Evolutionary conservation across 2,797 vertebrate species (phyloP), one percentile per base, ranked within the genome.

Genomic region (Chaunax sp.): DNA sequence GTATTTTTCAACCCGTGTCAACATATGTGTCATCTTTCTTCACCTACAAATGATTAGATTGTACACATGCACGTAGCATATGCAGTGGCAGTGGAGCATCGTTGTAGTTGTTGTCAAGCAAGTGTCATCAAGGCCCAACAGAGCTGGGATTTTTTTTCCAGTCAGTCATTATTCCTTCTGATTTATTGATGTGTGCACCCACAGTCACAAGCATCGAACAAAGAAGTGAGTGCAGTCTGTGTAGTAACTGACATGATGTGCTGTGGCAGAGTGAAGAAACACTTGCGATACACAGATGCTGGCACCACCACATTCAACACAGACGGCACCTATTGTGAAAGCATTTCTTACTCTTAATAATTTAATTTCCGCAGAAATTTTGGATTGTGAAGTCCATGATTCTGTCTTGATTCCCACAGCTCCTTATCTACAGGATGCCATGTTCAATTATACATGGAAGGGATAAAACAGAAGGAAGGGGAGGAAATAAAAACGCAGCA

Each of bases 151-250:
- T 28, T 10, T 54, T 57, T 16, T 6, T 4, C 30, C 14, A 66
- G 23, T 20, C 33, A 49, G 66, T 70, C 61, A 22, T n/a, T 68
- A 66, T 52, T 25, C 52, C 58, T 61, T 61, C 49, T 74, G 47
- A 72, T 77, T 59, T 78, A 80, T 72, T 79, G 58, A 75, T 35
- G 57, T 63, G 30, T 54, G 43, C 9, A 44, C 43, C 49, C 49
- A 67, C 38, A 64, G 44, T 43, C 45, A 54, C 13, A 46, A 58
- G 45, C 78, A 40, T 14, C 37, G 20, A 40, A 20, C 23, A 33
- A 64, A 49, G 53, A 45, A 57, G 5, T 26, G 54, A 14, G 1
- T 35, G 43, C 12, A 52, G 51, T 15, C 2, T 11, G 13, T 20
- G 30, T 38, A 11, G 33, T 9, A 15, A 28, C 2, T 56, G 11